A percentile compares a stretch with the other conserved stretches of the same genome.
Evolutionary conservation across 2,888 invertebrate genomes (phyloP).

Genomic region (Ceraclea dissimilis): DNA sequence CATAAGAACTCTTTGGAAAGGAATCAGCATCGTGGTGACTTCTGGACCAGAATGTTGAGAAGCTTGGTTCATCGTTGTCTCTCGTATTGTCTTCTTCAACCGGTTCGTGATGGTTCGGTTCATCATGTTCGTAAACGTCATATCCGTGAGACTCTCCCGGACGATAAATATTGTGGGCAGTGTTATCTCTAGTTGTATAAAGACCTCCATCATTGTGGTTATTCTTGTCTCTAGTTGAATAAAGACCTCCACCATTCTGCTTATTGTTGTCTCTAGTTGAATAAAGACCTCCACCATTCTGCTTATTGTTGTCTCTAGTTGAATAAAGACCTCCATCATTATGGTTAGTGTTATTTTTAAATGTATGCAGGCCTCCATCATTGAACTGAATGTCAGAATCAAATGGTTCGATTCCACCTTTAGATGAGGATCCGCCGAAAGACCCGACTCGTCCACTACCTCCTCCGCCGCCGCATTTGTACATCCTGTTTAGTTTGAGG

Average conservation of each 20-base stretch:
- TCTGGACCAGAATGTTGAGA: background rate
- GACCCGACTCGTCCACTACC: background rate
- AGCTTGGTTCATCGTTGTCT: background rate
- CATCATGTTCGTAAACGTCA: no score
- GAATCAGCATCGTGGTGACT: background rate
- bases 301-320: no score
- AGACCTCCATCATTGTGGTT: background rate
- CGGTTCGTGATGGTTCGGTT: no score
- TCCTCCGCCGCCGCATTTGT: slow-evolving; percentile 37
- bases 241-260: no score
- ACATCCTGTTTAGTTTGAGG: slow-evolving; percentile 44
- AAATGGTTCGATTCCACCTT: background rate
- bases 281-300: no score
- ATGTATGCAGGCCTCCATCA: no score
- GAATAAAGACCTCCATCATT: background rate
- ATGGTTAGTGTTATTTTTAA: background rate
- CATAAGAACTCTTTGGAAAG: slow-evolving; percentile 11
- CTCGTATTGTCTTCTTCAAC: no score
- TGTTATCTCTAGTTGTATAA: background rate
- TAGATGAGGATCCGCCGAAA: background rate
- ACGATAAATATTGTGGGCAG: background rate
- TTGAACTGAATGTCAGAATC: background rate
- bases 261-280: no score
- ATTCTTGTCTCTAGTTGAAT: no score
- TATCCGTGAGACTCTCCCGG: background rate